Evolutionary conservation across 92 coral and sea anemone species (phyloP).

Genomic region (Nematostella vectensis): DNA sequence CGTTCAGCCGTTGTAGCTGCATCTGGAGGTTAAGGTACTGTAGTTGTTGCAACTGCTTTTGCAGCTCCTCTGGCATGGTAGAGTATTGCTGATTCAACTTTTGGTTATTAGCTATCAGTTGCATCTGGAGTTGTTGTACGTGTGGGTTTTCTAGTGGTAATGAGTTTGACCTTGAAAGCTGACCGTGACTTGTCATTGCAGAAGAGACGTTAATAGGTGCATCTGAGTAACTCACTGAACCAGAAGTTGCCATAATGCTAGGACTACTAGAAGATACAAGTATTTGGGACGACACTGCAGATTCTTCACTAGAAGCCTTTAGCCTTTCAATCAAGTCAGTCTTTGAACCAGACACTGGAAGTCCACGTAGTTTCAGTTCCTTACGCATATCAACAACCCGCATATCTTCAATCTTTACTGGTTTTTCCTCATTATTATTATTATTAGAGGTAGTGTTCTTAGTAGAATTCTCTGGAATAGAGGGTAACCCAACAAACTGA

Average conservation of each 20-base stretch:
- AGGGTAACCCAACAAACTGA: constrained; percentile 66
- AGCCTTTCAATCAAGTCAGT: constrained; percentile 87
- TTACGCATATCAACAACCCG: constrained; percentile 94
- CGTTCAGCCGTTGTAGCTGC: constrained; percentile 73
- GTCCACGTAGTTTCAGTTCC: constrained; percentile 83
- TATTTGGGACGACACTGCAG: constrained; percentile 15
- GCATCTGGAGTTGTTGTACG: constrained; percentile 68
- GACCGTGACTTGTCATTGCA: constrained; percentile 5
- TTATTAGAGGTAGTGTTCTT: constrained; percentile 40
- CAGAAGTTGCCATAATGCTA: constrained; percentile 11
- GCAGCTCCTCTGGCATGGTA: constrained; percentile 69
- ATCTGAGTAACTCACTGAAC: constrained; percentile 12
- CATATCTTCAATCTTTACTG: constrained; percentile 93
- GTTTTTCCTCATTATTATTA: constrained; percentile 55
- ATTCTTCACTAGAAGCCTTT: constrained; percentile 15
- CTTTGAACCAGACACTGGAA: constrained; percentile 96
- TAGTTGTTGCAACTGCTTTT: constrained; percentile 86
- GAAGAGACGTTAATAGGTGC: constrained; percentile 18
- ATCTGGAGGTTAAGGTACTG: constrained; percentile 91
- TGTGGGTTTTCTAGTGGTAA: constrained; percentile 50
- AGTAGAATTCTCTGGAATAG: constrained; percentile 67
- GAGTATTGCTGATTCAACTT: constrained; percentile 51
- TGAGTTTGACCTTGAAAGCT: constrained; percentile 48
- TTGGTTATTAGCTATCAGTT: constrained; percentile 62
- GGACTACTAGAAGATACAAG: constrained; percentile 19